Conservation (phyloP, 1,140 invertebrate genomes). For the Vollenhovia emeryi region DNA sequence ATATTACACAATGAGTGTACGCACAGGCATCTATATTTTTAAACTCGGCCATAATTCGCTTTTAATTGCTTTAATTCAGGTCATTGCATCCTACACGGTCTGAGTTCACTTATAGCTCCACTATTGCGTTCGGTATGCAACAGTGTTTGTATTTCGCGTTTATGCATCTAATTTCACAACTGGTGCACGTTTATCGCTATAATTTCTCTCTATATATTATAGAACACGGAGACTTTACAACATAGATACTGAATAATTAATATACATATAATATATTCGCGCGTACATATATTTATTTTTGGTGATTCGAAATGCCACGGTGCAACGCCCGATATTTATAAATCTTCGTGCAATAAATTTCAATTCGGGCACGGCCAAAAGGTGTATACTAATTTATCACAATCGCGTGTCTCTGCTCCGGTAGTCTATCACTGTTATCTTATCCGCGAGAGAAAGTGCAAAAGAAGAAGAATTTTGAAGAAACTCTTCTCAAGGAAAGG, state of each 20-base stretch:
- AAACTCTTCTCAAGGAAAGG: constrained; percentile 30
- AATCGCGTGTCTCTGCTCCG: constrained; percentile 16
- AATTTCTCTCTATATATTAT: constrained; percentile 15
- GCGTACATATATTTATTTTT: not conserved
- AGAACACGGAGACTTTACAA: not conserved
- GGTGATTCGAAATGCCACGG: not conserved
- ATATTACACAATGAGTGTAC: not conserved
- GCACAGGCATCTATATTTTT: constrained; percentile 59
- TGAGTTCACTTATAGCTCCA: constrained; percentile 48
- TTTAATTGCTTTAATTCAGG: constrained; percentile 70
- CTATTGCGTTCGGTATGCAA: constrained; percentile 21
- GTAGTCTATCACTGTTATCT: constrained; percentile 48
- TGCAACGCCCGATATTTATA: constrained; percentile 22
- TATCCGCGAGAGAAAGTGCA: constrained; percentile 43
- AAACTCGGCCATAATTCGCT: constrained; percentile 42
- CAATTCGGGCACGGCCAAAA: constrained; percentile 35
- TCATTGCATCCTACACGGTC: constrained; percentile 44
- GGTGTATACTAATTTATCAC: constrained; percentile 45
- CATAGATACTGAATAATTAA: not conserved
- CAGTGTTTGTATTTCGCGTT: constrained; percentile 39
- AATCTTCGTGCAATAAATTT: constrained; percentile 45
- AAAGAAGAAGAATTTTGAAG: constrained; percentile 51
- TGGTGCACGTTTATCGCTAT: constrained; percentile 3
- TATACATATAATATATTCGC: not conserved
- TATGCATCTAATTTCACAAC: constrained; percentile 23